Evolutionary conservation across 2,888 invertebrate species (phyloP), one percentile per base, ranked within the genome.

Genomic region (Rhamnusium bicolor): DNA sequence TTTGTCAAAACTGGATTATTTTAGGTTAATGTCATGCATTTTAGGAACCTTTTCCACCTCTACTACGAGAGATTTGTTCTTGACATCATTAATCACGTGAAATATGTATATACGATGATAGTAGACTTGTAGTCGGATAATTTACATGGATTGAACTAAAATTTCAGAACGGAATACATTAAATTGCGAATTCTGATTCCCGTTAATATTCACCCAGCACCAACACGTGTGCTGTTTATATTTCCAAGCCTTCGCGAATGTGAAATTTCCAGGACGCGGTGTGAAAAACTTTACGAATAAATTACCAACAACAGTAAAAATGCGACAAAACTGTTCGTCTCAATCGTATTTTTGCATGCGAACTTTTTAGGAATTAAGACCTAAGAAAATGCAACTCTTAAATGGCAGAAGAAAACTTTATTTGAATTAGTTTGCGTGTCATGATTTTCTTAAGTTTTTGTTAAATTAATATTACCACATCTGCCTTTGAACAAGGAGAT

Each of bases 201-300:
- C 40, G 4, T 10, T 40, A 40, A 40, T 14, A 40, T 40, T 40
- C 40, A 12, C n/a, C n/a, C 40, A n/a, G 3, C 40, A 40, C 4
- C 40, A 40, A 40, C 40, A 40, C n/a, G 40, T 40, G 40, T 40
- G 40, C 40, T 40, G 40, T 40, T n/a, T 40, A n/a, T 51, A 19
- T 54, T 54, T 24, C 54, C 54, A 54, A 19, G 54, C n/a, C 54
- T 24, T 14, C 8, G 5, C 12, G n/a, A 54, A n/a, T n/a, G 24
- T 24, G 24, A 54, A 54, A 54, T 54, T 54, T n/a, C 24, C 27
- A 24, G 10, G 24, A 24, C n/a, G 14, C 8, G n/a, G 6, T 24
- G n/a, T 54, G 54, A 24, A 24, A n/a, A 54, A 21, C 24, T 54
- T 54, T 54, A n/a, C 6, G 54, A 54, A 54, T 54, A 54, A 19